Conservation (phyloP, 2,113 vertebrate genomes). For the Telmatochromis sp. region DNA sequence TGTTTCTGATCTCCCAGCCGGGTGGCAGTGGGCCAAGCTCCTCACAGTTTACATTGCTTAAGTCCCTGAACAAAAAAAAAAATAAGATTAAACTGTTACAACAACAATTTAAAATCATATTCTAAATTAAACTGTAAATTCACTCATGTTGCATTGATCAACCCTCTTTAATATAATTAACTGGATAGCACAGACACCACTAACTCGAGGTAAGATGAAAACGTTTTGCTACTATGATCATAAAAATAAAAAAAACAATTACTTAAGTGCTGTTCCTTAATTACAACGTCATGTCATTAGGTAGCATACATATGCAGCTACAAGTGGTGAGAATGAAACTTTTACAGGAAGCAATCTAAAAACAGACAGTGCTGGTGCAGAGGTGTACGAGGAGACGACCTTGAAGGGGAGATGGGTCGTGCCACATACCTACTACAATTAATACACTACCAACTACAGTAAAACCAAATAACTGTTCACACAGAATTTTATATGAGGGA, state of each 20-base stretch:
- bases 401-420: background rate
- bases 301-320: background rate
- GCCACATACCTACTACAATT: background rate
- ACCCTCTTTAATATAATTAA: background rate
- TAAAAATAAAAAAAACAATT: background rate
- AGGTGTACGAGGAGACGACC: background rate
- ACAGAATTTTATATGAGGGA: background rate
- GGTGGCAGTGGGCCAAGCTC: constrained; percentile 94
- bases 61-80: constrained; percentile 29
- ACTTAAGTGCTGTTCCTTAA: background rate
- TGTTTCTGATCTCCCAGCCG: constrained; percentile 98
- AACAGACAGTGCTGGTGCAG: background rate
- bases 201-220: background rate
- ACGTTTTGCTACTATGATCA: background rate
- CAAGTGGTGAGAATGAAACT: background rate
- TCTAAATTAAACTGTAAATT: background rate
- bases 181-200: background rate
- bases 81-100: background rate
- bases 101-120: background rate
- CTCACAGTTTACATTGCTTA: constrained; percentile 95
- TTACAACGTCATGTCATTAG: background rate
- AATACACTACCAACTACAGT: background rate
- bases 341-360: background rate
- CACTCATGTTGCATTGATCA: background rate
- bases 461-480: background rate